Evolutionary conservation across 2,888 invertebrate genomes (phyloP), one percentile per base, ranked within the genome.

Genomic region (Eumerus sabulonum): DNA sequence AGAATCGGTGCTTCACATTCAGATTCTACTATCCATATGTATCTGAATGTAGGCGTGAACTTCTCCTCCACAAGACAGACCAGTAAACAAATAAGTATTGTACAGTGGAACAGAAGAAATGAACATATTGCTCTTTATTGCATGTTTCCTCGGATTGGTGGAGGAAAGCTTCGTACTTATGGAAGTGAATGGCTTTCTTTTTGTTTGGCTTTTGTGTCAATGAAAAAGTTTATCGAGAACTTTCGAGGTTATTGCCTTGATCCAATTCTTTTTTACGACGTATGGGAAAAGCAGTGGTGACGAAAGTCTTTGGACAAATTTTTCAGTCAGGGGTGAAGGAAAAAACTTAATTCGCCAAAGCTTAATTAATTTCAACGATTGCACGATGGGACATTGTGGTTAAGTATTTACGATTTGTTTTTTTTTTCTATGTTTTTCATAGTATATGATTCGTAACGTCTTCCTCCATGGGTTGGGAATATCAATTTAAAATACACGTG

Each of bases 21-120:
- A 38, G 59, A 16, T 59, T 38, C 17, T 35, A 18, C 13, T 35
- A 36, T 19, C 9, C 35, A 47, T 70, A 3, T 13, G 1, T 1
- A 13, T 13, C 12, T 4, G 27, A 17, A 47, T 66, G 70, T 70
- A 47, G 70, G 70, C 70, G 70, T 70, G 60, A 54, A 70, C 70
- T 54, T 62, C 40, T 59, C 51, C 36, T 17, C 50, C 44, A 44
- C 42, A 44, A 51, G 40, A 56, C 40, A 57, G 42, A 59, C 17
- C 27, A 27, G 40, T 19, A 27, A 7, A 27, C 27, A 27, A 27
- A 4, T 27, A 27, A 27, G 27, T 27, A 7, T 27, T 27, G 27
- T 27, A 27, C 27, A 27, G 27, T 27, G 3, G 27, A 27, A 27
- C 27, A 27, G 27, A 27, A 7, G 27, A 27, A 27, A 7, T 2